These are phyloP conservation scores for Solenodon paradoxus DNA, from an alignment of 2,113 vertebrate genomes.

Conservation along the genomic window DNA sequence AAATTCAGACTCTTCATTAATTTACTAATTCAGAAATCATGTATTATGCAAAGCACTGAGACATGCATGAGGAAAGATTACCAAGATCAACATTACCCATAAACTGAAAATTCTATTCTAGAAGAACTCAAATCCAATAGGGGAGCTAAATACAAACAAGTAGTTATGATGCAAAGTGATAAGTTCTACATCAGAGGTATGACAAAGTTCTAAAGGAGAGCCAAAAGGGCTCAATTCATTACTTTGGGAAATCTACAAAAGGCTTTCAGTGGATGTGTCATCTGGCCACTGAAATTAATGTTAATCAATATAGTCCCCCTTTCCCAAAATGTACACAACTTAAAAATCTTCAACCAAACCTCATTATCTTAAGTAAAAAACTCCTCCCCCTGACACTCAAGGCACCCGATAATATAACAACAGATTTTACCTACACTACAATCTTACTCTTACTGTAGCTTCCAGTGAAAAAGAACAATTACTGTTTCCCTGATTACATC, in stretches of 20 bases:
- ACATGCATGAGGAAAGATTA: background rate
- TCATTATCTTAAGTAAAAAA: background rate
- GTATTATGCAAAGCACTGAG: conserved; percentile 37
- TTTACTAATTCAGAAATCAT: conserved; percentile 3
- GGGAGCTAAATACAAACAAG: conserved; percentile 29
- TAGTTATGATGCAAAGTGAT: background rate
- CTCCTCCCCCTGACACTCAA: background rate
- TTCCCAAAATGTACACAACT: background rate
- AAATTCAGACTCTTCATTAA: conserved; percentile 32
- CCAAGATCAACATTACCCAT: conserved; percentile 20
- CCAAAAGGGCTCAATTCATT: background rate
- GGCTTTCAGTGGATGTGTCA: background rate
- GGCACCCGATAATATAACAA: background rate
- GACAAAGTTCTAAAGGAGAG: background rate
- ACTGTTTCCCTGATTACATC: background rate
- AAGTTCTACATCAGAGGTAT: background rate
- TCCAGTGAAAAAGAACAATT: conserved; percentile 37
- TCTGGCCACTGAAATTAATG: background rate
- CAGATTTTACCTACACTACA: background rate
- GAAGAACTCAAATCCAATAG: background rate
- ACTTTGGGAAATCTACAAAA: background rate
- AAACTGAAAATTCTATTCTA: background rate
- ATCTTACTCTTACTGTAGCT: background rate
- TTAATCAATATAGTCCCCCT: background rate
- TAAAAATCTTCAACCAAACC: conserved; percentile 10